Evolutionary conservation across 2,113 vertebrate genomes (phyloP), one percentile per base, ranked within the genome.

Genomic region (Malaclemys terrapin): DNA sequence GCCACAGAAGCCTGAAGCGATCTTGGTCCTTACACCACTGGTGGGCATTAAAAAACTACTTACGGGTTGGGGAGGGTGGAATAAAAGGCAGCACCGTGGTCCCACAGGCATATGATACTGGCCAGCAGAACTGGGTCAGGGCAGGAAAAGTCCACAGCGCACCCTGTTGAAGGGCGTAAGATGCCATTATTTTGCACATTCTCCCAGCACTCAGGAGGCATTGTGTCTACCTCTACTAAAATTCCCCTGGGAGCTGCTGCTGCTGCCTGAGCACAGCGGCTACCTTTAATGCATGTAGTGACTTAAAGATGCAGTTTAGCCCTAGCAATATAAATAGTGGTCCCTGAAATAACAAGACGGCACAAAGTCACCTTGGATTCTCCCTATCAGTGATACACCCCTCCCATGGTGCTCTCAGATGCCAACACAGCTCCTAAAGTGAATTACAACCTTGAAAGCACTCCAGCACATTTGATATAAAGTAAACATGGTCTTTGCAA

Each of bases 61-160:
- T 50, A 56, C 59, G 38, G 89, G 65, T 31, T 0, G 0, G 31
- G 50, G 22, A 79, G n/a, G 89, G 49, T 4, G 84, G 42, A 19
- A 52, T 62, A 62, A 62, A 62, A 80, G 52, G 35, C 52, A 52
- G 49, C 10, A n/a, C 19, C 6, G 2, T 17, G 80, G 25, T 29
- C 47, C 56, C 25, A 27, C 10, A 10, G 56, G 25, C 10, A 27
- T 75, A 38, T 38, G 6, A 45, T 42, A 45, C n/a, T 10, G 16
- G 4, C 5, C n/a, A 2, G 1, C 3, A 5, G 54, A 47, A 31
- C 35, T 2, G 1, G 35, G 4, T n/a, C 1, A 0, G 45, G n/a
- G 17, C 69, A 82, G 49, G 81, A 4, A 9, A 25, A 20, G 45
- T 5, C 27, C 56, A 76, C 49, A 25, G 10, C 8, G 24, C 2